Evolutionary conservation across 2,888 invertebrate genomes (phyloP).

Genomic region (Melipona beecheii): DNA sequence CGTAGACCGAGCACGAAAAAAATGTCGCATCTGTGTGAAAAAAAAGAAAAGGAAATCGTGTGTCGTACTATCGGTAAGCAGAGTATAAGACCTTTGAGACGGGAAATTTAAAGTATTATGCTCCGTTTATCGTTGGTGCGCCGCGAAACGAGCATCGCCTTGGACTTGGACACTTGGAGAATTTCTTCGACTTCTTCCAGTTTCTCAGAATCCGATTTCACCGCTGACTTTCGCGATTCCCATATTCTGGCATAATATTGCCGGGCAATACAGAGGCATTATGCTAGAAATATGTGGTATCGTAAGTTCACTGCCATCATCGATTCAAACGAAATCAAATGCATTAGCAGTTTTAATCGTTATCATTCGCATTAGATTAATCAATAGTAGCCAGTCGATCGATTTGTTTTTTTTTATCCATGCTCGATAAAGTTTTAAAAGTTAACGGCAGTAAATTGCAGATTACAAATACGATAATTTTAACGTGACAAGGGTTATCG

Average conservation of each 20-base stretch:
- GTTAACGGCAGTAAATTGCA: too few relatives aligned
- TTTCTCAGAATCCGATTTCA: neutral
- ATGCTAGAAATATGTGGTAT: conserved; percentile 79
- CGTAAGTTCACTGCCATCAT: conserved; percentile 53
- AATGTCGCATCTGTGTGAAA: neutral
- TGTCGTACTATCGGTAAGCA: conserved; percentile 78
- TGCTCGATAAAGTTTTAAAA: neutral
- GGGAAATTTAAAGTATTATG: conserved; percentile 76
- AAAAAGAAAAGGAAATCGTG: conserved; percentile 16
- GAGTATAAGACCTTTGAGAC: conserved; percentile 78
- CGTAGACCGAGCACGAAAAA: neutral
- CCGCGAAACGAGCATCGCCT: conserved; percentile 61
- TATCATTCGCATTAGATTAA: neutral
- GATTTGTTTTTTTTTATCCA: neutral
- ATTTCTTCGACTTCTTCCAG: neutral
- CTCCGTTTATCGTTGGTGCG: conserved; percentile 76
- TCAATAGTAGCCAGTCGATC: neutral
- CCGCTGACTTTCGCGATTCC: conserved; percentile 65
- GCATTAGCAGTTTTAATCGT: too few relatives aligned
- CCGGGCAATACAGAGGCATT: conserved; percentile 75
- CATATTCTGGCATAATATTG: conserved; percentile 79
- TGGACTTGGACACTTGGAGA: neutral
- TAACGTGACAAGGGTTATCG: conserved; percentile 10
- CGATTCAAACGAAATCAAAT: neutral
- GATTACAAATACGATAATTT: neutral